Percentiles rank a stretch among this genome's conserved stretches.
phyloP scores from a whole-genome alignment of 1,140 invertebrate genomes.

The Anoplophora glabripennis region DNA sequence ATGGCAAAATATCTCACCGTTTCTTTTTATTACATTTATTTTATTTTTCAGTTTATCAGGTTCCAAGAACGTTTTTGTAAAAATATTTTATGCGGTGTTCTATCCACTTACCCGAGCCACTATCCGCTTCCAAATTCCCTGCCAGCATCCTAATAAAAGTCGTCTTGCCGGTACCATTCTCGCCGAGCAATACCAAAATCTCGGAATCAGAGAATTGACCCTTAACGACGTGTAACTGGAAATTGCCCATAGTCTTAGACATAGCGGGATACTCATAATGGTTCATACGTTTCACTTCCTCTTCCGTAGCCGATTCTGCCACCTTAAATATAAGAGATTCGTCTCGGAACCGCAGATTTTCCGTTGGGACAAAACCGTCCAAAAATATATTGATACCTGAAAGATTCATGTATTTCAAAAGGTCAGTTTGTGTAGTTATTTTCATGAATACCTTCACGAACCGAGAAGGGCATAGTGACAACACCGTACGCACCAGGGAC shows the following conservation, averaged over 20 bases:
- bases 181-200: slow-evolving; percentile 96
- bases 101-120: slow-evolving; percentile 68
- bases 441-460: slow-evolving; percentile 79
- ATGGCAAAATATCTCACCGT: too few relatives aligned
- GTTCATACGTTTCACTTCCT: slow-evolving; percentile 95
- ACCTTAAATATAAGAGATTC: slow-evolving; percentile 97
- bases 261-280: slow-evolving; percentile 94
- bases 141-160: slow-evolving; percentile 99
- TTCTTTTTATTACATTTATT: too few relatives aligned
- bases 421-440: neutral
- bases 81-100: too few relatives aligned
- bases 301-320: slow-evolving; percentile 94
- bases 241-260: slow-evolving; percentile 81
- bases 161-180: slow-evolving; percentile 99
- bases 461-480: slow-evolving; percentile 99
- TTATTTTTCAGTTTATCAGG: too few relatives aligned
- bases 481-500: slow-evolving; percentile 98
- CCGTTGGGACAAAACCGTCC: slow-evolving; percentile 98
- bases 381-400: slow-evolving; percentile 98
- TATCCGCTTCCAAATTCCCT: slow-evolving; percentile 90
- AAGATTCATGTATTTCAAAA: slow-evolving; percentile 19
- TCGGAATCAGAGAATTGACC: slow-evolving; percentile 99
- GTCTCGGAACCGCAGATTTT: slow-evolving; percentile 97
- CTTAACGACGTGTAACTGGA: slow-evolving; percentile 74
- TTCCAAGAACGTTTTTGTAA: too few relatives aligned